Base-by-base conservation (phyloP, 2,113 vertebrate species). In the Illadopsis cleaveri region DNA sequence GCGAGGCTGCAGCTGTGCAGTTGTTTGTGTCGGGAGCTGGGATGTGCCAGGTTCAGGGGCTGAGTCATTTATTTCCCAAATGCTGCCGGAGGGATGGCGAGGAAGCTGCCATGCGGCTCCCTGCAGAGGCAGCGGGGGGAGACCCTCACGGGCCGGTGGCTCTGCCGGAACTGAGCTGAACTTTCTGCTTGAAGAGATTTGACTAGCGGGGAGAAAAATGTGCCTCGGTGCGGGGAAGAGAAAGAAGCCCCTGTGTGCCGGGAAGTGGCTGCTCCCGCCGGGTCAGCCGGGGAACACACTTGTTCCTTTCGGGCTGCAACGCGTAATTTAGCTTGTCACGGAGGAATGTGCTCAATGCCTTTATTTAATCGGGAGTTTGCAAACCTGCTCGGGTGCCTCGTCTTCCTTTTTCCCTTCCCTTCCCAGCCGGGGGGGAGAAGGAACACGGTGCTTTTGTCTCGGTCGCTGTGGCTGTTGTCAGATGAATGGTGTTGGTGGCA, bases 321-420 rank as follows among this genome's bases (percentile, higher is more conserved):
- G 16, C 88, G 96, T 96, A 92, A 96, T 97, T 96, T 90, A 94
- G 88, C 94, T 96, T 95, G 96, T 96, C 96, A 89, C 5, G 11
- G 92, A 96, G 96, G 96, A 97, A 96, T 95, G 96, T 12, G 90
- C 93, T 90, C 96, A 20, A 11, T 89, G 90, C 94, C 88, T 86
- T 81, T 38, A 56, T 89, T 92, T 89, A 94, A 92, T 64, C 44
- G 15, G 54, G 69, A 65, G 11, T 64, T 90, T 40, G 92, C 88
- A 86, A 83, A 90, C 93, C 96, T 84, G 86, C 94, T 66, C 11
- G 44, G 85, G 82, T 94, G 90, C 94, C 76, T 86, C 9, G 12
- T 64, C 90, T 90, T 90, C 90, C 79, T 94, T 92, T 65, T 79
- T 25, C 5, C 31, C 61, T 88, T 82, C 70, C 89, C 82, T 85